phyloP scores from a whole-genome alignment of 1,140 invertebrate species.

The Ectropis grisescens region DNA sequence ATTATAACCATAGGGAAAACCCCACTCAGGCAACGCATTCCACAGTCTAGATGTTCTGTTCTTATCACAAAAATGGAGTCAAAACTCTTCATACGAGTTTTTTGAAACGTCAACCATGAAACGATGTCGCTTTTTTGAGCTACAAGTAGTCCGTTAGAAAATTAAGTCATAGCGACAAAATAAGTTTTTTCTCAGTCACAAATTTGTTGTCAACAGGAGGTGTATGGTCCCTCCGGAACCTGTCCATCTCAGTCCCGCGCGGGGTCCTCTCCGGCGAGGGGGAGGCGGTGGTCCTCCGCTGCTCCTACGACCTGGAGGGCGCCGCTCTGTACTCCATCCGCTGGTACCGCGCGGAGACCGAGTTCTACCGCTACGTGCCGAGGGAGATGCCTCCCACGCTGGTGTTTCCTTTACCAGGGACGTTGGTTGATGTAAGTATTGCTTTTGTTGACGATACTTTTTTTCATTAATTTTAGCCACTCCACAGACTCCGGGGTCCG shows the following conservation, averaged over 20 bases:
- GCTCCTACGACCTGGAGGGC: slow-evolving; percentile 84
- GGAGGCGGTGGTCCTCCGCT: slow-evolving; percentile 78
- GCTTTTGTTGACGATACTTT: too few species aligned
- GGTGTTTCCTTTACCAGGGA: slow-evolving; percentile 78
- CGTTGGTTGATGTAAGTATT: slow-evolving; percentile 83
- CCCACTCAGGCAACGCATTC: too few species aligned
- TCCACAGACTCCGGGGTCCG: too few species aligned
- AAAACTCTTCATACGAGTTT: too few species aligned
- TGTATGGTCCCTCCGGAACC: slow-evolving; percentile 76
- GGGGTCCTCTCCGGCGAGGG: slow-evolving; percentile 79
- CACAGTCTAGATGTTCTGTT: too few species aligned
- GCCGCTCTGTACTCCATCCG: slow-evolving; percentile 84
- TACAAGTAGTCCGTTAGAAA: too few species aligned
- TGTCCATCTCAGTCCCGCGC: slow-evolving; percentile 81
- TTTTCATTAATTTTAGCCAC: too few species aligned
- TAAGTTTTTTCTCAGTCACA: not conserved
- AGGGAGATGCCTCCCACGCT: slow-evolving; percentile 78
- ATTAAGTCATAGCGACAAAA: not conserved
- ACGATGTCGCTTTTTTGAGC: too few species aligned
- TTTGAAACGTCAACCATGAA: too few species aligned
- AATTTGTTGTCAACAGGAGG: slow-evolving; percentile 65
- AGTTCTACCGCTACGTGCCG: slow-evolving; percentile 84
- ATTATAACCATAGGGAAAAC: too few species aligned
- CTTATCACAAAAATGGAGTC: too few species aligned
- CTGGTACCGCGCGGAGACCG: slow-evolving; percentile 84